Percentiles rank a stretch among this genome's conserved stretches.
phyloP scores from a whole-genome alignment of 2,888 invertebrate species.

The Eupithecia insigniata region DNA sequence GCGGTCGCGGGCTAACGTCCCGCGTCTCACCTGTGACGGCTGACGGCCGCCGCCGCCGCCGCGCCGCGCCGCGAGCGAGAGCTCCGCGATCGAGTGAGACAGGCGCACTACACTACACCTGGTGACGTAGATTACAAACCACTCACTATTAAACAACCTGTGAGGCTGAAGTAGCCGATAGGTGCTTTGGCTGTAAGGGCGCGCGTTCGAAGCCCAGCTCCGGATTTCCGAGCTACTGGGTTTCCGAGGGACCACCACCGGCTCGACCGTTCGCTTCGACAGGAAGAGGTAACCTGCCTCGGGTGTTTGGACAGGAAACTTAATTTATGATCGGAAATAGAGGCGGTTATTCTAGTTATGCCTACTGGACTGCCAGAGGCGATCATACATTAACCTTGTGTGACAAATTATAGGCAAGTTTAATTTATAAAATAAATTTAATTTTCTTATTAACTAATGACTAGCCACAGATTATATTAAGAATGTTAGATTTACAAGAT shows the following conservation, averaged over 20 bases:
- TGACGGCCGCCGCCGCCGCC: too few relatives aligned
- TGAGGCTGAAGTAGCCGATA: constrained; percentile 45
- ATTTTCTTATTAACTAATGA: constrained; percentile 9
- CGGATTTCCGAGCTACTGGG: constrained; percentile 76
- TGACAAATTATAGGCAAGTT: background rate
- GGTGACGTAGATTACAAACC: constrained; percentile 42
- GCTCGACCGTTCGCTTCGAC: constrained; percentile 49
- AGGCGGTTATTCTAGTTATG: background rate
- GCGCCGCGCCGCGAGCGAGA: constrained; percentile 60
- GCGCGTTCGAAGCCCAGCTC: constrained; percentile 60
- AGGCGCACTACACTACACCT: constrained; percentile 70
- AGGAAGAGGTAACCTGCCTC: constrained; percentile 55
- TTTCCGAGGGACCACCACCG: constrained; percentile 59
- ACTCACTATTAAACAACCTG: constrained; percentile 11
- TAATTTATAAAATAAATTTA: background rate
- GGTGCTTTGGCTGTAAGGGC: constrained; percentile 10
- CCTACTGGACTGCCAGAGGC: background rate
- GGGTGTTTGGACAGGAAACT: constrained; percentile 5
- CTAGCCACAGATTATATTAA: constrained; percentile 10
- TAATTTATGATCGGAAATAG: constrained; percentile 4
- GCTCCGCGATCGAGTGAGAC: constrained; percentile 65
- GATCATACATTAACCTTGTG: too few relatives aligned
- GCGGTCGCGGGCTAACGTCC: constrained; percentile 77
- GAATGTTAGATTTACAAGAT: too few relatives aligned
- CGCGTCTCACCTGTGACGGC: constrained; percentile 56